A percentile compares a stretch with the other conserved stretches of the same genome.
Conservation (phyloP, 2,888 invertebrate species). For the Schizotus pectinicornis region DNA sequence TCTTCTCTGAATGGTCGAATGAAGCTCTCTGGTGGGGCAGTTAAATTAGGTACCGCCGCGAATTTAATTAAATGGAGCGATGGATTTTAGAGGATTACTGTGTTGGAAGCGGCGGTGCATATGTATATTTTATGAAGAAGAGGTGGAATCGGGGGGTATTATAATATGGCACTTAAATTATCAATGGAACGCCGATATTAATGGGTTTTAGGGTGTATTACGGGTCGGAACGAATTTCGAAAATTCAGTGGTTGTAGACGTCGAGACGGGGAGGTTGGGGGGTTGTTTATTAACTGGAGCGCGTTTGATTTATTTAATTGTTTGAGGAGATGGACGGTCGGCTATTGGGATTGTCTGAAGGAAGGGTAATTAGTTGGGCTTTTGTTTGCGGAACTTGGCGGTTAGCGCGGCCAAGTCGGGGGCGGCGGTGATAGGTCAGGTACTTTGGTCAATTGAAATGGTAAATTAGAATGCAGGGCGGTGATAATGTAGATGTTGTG, state of each 20-base stretch:
- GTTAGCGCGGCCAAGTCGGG: too few species aligned
- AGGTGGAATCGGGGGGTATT: not conserved
- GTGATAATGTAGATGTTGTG: slow-evolving; percentile 19
- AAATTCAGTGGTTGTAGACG: not conserved
- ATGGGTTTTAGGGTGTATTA: not conserved
- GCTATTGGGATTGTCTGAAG: too few species aligned
- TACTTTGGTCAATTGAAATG: not conserved
- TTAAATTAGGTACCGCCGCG: not conserved
- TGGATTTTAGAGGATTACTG: not conserved
- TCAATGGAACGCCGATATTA: not conserved
- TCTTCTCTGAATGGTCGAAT: too few species aligned
- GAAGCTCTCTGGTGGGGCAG: too few species aligned
- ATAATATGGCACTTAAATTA: not conserved
- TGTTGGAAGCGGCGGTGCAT: not conserved
- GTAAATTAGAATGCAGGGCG: not conserved
- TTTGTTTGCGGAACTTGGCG: too few species aligned
- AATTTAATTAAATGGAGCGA: slow-evolving; percentile 6
- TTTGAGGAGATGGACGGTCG: too few species aligned
- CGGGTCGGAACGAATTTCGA: not conserved
- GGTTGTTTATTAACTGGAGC: too few species aligned
- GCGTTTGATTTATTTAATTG: too few species aligned
- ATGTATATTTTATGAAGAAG: slow-evolving; percentile 5
- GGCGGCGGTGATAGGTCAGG: too few species aligned
- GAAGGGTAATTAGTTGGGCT: too few species aligned
- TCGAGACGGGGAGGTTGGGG: too few species aligned